Evolutionary conservation across 1,140 invertebrate species (phyloP), one percentile per base, ranked within the genome.

Genomic region (Philopotamus ludificatus): DNA sequence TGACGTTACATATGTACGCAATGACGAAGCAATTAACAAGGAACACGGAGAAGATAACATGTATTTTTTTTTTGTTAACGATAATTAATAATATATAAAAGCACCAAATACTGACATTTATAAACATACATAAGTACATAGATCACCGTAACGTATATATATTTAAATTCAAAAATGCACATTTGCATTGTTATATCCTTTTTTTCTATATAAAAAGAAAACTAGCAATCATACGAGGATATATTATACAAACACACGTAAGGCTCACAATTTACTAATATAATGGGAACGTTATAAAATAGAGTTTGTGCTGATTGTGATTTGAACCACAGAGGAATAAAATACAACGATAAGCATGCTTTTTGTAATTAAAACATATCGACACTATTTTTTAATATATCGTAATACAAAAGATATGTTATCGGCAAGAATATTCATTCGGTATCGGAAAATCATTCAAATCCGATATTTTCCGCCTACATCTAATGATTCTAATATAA

Each of bases 31-130:
- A 22, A 21, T 51, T 23, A 51, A 51, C 49, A 42, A 47, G 53
- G 53, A 57, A 57, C 53, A 57, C 53, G 21, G 41, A 57, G 12
- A 41, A 57, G 16, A 57, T 53, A 22, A 7, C 28, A 12, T 4
- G 4, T 53, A 49, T 53, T 53, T 4, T 47, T 47, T 47, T 8
- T 47, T 22, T 4, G 18, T 15, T 8, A 21, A 41, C 22, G 41
- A 15, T 25, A 57, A 22, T 57, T 26, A 57, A 18, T 57, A 57
- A 41, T 57, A 57, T 57, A 26, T 41, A 57, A 57, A 51, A 57
- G 53, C 53, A 57, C 53, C 53, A 57, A 57, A 57, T 57, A 57
- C 53, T 57, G 53, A 57, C 44, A 47, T 47, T 47, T 47, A 51
- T 51, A 51, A 51, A 51, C 49, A 51, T 18, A 51, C 22, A 51